Evolutionary conservation across 2,888 invertebrate genomes (phyloP).

Genomic region (Colletes collaris): DNA sequence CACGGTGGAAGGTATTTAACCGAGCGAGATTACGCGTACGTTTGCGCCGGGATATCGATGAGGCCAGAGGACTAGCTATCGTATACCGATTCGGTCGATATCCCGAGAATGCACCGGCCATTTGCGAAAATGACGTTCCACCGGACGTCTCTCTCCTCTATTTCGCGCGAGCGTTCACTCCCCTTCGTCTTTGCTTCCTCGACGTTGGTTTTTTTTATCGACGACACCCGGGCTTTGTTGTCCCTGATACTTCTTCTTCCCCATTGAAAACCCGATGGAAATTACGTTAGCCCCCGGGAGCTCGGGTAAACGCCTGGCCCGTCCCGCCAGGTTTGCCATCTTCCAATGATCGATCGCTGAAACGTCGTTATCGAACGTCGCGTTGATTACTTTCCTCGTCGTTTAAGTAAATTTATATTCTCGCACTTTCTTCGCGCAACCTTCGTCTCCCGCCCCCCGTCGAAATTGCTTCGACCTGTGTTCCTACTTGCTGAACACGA

Average conservation of each 20-base stretch:
- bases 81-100: slow-evolving; percentile 31
- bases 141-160: neutral
- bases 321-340: slow-evolving; percentile 16
- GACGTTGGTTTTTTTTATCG: slow-evolving; percentile 23
- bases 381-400: neutral
- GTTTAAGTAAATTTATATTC: no score
- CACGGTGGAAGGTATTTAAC: neutral
- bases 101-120: slow-evolving; percentile 22
- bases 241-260: slow-evolving; percentile 19
- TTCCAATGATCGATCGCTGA: slow-evolving; percentile 17
- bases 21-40: slow-evolving; percentile 3
- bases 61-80: neutral
- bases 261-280: slow-evolving; percentile 48
- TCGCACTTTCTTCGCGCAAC: no score
- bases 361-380: slow-evolving; percentile 13
- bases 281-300: slow-evolving; percentile 40
- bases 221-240: slow-evolving; percentile 2
- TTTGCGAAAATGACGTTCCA: slow-evolving; percentile 41
- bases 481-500: no score
- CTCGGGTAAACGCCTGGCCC: slow-evolving; percentile 15
- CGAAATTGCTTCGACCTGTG: no score
- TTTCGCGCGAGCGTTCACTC: neutral
- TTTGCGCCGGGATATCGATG: neutral
- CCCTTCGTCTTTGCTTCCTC: neutral
- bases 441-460: no score